A percentile compares a stretch with the other conserved stretches of the same genome.
Conservation (phyloP, 2,113 vertebrate genomes). For the Ancistrus triradiatus region DNA sequence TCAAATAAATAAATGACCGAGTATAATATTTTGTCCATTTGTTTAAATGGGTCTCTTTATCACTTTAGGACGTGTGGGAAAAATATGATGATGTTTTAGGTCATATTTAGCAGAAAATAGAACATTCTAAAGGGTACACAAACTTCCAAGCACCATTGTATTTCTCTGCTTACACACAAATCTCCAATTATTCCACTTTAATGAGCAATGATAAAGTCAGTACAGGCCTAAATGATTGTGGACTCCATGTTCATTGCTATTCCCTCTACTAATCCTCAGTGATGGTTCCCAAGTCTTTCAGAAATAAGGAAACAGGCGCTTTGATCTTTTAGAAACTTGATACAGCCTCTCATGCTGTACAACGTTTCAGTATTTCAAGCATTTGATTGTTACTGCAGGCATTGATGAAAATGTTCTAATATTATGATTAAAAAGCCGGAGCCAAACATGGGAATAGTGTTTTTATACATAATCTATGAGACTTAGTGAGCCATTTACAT, state of each 20-base stretch:
- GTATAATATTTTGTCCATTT: too few species aligned
- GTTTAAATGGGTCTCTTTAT: too few species aligned
- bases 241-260: not conserved
- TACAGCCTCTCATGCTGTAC: constrained; percentile 80
- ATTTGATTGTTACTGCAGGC: constrained; percentile 82
- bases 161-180: too few species aligned
- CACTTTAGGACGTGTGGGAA: too few species aligned
- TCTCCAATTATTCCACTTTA: not conserved
- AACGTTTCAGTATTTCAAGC: constrained; percentile 76
- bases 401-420: constrained; percentile 68
- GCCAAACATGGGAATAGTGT: constrained; percentile 56
- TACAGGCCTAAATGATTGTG: constrained; percentile 5
- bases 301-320: constrained; percentile 56
- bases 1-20: too few species aligned
- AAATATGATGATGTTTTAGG: too few species aligned
- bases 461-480: constrained; percentile 73
- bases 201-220: not conserved
- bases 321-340: constrained; percentile 84
- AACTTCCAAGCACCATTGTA: too few species aligned
- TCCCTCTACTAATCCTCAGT: constrained; percentile 14
- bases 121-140: too few species aligned
- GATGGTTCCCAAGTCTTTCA: constrained; percentile 30
- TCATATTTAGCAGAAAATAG: too few species aligned
- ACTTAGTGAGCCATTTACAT: constrained; percentile 63
- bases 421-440: constrained; percentile 64